Conservation (phyloP, 2,113 vertebrate species). For the Neolamprologus variostigma region DNA sequence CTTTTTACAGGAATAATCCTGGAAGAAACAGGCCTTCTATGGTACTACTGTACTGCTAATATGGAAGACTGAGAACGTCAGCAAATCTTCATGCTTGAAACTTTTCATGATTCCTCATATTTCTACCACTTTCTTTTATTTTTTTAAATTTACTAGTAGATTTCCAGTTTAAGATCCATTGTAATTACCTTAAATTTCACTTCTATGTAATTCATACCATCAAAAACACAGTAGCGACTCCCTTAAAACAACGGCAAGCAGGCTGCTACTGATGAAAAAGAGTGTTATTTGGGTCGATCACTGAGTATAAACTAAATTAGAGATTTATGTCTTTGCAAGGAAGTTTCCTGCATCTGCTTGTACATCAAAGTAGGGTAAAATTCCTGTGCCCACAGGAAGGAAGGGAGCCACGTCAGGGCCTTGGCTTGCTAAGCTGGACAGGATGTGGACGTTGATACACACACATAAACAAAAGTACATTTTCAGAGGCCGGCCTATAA, state of each 20-base stretch:
- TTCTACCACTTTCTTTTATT: background rate
- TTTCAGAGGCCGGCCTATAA: background rate
- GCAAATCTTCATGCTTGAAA: background rate
- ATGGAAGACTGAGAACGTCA: background rate
- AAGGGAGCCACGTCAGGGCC: background rate
- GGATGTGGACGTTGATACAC: constrained; percentile 24
- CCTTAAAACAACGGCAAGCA: background rate
- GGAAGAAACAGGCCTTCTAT: background rate
- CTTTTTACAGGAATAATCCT: background rate
- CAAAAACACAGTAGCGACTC: background rate
- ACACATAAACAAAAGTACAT: background rate
- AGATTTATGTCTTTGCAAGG: background rate
- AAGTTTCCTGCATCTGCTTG: background rate
- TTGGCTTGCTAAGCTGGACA: constrained; percentile 36
- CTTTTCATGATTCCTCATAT: background rate
- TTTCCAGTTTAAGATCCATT: background rate
- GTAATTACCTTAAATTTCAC: background rate
- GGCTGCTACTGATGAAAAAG: background rate
- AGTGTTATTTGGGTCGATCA: fast-evolving
- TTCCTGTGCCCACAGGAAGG: background rate
- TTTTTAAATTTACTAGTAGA: background rate
- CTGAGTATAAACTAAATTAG: background rate
- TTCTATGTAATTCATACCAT: background rate
- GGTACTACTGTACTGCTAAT: background rate
- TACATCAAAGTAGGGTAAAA: background rate